Base-by-base conservation (phyloP, 2,888 invertebrate genomes). In the Diplazon laetatorius region DNA sequence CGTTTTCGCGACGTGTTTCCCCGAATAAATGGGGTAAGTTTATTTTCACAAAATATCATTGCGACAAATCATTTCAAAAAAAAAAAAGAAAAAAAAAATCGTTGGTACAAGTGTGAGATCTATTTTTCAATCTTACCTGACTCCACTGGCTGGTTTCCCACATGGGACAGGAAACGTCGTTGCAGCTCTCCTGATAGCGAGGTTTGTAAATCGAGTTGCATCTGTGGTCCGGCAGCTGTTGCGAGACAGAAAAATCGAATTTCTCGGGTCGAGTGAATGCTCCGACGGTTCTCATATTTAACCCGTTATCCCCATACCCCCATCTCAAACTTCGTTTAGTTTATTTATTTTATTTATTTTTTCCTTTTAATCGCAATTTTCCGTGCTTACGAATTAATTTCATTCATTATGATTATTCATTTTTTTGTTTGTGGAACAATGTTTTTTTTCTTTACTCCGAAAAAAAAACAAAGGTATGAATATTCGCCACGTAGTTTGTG, bases 71-170 rank as follows among this genome's bases (percentile, higher is more conserved):
- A n/a, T n/a, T n/a, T n/a, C n/a, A n/a, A n/a, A n/a, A n/a, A n/a
- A n/a, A n/a, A 52, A 8, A 14, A 2, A n/a, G 22, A 25, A 25
- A 4, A 1, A 14, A 52, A 22, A 52, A n/a, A 22, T 25, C 5
- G 6, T 25, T n/a, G 25, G n/a, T 4, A n/a, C 30, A 1, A 25
- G 8, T 14, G 52, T 6, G 14, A 30, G 35, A 25, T 30, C 16
- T 14, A 55, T 8, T 55, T 39, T 59, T 39, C 39, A 65, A 63
- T 94, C 96, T 95, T 93, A 98, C 98, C 92, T 96, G 95, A 68
- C 97, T 97, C 98, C 98, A 98, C 74, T 95, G 94, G 25, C 96
- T 95, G 52, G 95, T 94, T 81, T 95, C 93, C 98, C 98, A 98
- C 82, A 94, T 93, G 0, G 98, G 97, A 89, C 98, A 98, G 79